Conservation (phyloP, 2,113 vertebrate species). For the Cyprinodon variegatus region DNA sequence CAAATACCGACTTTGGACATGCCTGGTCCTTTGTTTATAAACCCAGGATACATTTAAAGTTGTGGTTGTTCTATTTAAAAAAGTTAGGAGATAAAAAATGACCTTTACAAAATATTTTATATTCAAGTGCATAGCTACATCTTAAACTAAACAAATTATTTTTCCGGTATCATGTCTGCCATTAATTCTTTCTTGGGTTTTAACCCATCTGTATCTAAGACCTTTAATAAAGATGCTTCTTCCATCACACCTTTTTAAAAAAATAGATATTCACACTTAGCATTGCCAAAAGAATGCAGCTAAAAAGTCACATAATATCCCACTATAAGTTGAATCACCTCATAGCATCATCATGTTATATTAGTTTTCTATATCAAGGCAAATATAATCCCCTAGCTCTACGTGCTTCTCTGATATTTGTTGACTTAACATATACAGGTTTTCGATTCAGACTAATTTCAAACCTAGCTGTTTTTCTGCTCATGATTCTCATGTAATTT, state of each 20-base stretch:
- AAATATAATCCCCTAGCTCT: background rate
- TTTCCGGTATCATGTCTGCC: background rate
- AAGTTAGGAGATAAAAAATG: background rate
- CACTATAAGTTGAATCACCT: background rate
- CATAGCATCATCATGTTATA: background rate
- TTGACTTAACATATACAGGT: background rate
- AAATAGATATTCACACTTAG: background rate
- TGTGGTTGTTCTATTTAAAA: too few species aligned
- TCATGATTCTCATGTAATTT: background rate
- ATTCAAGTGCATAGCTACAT: background rate
- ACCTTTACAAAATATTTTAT: background rate
- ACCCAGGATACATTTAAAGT: too few species aligned
- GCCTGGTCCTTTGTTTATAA: too few species aligned
- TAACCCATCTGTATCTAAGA: background rate
- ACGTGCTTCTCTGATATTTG: background rate
- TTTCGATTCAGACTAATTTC: background rate
- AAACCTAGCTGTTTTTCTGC: background rate
- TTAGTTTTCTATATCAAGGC: background rate
- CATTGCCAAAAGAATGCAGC: background rate
- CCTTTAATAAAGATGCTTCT: background rate
- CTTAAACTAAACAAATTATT: background rate
- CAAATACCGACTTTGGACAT: too few species aligned
- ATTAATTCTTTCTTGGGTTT: constrained; percentile 4
- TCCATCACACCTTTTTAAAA: background rate
- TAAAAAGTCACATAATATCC: background rate